phyloP scores from a whole-genome alignment of 2,113 vertebrate genomes.

The Scartelaos histophorus region DNA sequence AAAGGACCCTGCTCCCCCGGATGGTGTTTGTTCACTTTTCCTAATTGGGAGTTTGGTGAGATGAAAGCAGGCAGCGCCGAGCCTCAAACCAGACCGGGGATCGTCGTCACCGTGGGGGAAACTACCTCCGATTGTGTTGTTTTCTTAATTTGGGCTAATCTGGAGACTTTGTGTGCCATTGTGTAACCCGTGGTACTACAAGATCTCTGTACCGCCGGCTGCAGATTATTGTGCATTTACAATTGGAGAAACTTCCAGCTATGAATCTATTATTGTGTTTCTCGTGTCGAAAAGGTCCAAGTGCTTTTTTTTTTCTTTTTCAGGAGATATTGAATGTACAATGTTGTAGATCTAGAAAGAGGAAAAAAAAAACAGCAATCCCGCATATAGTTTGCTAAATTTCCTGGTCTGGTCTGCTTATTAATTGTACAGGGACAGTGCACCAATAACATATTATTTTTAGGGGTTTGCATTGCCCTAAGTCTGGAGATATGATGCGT shows the following conservation, averaged over 20 bases:
- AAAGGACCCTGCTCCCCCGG: conserved; percentile 46
- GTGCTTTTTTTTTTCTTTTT: too few relatives aligned
- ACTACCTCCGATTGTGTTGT: conserved; percentile 18
- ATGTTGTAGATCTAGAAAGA: too few relatives aligned
- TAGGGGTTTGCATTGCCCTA: too few relatives aligned
- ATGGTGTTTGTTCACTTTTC: conserved; percentile 59
- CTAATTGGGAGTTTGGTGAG: conserved; percentile 61
- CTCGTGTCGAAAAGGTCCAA: too few relatives aligned
- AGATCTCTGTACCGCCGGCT: background rate
- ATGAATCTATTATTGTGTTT: background rate
- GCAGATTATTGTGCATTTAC: background rate
- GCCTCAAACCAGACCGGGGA: conserved; percentile 8
- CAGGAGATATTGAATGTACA: too few relatives aligned
- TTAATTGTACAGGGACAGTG: too few relatives aligned
- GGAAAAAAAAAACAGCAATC: too few relatives aligned
- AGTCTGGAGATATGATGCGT: too few relatives aligned
- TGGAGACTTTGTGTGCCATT: conserved; percentile 5
- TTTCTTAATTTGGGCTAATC: conserved; percentile 17
- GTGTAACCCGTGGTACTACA: background rate
- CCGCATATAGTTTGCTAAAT: too few relatives aligned
- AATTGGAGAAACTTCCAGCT: background rate
- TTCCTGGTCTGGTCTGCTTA: too few relatives aligned
- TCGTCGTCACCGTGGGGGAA: conserved; percentile 24
- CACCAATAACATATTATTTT: too few relatives aligned
- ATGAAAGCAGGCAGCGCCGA: conserved; percentile 55